A percentile compares a stretch with the other conserved stretches of the same genome.
These are phyloP conservation scores for Cotesia congregata DNA, from an alignment of 2,888 invertebrate species.

Conservation along the genomic window DNA sequence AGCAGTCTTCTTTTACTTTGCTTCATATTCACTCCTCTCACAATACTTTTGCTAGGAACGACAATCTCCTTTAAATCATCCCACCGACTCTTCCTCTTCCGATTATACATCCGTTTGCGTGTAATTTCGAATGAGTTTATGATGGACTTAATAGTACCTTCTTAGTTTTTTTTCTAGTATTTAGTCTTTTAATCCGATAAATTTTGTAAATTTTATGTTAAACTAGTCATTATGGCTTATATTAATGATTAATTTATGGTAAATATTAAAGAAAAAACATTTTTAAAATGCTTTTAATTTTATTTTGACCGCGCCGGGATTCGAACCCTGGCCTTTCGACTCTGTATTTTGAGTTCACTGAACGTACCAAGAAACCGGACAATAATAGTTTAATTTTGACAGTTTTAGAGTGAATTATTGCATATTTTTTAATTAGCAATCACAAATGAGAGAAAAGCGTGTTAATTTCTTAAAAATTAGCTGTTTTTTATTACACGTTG, in stretches of 20 bases:
- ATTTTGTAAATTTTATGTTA: neutral
- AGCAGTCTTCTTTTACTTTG: neutral
- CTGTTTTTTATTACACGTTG: neutral
- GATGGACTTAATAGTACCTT: constrained; percentile 18
- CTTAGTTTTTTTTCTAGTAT: constrained; percentile 25
- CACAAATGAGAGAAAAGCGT: too few species aligned
- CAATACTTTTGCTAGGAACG: constrained; percentile 17
- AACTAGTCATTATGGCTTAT: too few species aligned
- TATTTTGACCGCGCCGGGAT: too few species aligned
- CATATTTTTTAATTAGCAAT: too few species aligned
- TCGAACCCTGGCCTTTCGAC: too few species aligned
- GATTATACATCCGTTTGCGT: constrained; percentile 36
- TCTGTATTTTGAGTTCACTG: too few species aligned
- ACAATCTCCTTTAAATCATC: constrained; percentile 41
- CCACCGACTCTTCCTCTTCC: constrained; percentile 43
- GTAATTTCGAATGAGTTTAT: constrained; percentile 16
- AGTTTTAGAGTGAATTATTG: too few species aligned
- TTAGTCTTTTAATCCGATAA: constrained; percentile 13
- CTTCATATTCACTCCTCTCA: constrained; percentile 19
- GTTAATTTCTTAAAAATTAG: neutral
- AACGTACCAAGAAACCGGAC: too few species aligned
- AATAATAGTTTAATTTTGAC: too few species aligned
- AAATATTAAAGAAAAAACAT: too few species aligned
- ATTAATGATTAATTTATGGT: too few species aligned
- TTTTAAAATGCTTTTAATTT: too few species aligned